Evolutionary conservation across 2,113 vertebrate genomes (phyloP), one percentile per base, ranked within the genome.

Genomic region (Tympanuchus pallidicinctus): DNA sequence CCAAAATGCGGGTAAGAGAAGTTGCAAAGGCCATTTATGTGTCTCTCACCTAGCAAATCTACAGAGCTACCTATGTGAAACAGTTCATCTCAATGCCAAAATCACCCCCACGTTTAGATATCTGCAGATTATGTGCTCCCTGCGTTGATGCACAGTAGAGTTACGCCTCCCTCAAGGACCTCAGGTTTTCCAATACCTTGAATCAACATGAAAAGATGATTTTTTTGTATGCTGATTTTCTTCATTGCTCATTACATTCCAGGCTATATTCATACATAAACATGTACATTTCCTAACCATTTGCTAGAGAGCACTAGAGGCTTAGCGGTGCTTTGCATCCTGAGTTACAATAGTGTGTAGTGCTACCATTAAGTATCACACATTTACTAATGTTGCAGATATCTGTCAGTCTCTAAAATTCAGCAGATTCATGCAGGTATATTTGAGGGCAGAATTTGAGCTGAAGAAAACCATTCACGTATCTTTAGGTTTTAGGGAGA

Each of bases 401-500:
- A 32, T 25, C 34, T 22, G 8, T 25, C 34, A 8, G 10, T 38
- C 52, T 40, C n/a, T 13, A 21, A 13, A 56, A 12, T 47, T 32
- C 21, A 3, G 36, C 60, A 30, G 36, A 8, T 21, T 7, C 2
- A 14, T 14, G 42, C 42, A 13, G 42, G 16, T 21, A 18, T 9
- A 30, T 21, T 2, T 4, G 38, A 47, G 18, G 3, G 25, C 70
- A 10, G 38, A 19, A 3, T n/a, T 8, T 54, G 54, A 27, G 7
- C 36, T 9, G 25, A 81, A n/a, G 20, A 38, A 64, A 56, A 48
- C 3, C 2, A 16, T 36, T 25, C 6, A 27, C 13, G 0, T n/a
- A 12, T 11, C 45, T 47, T 11, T 28, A 8, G 27, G 5, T 27
- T 56, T 19, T 40, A 48, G 18, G 1, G 4, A 38, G 56, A 63